phyloP scores from a whole-genome alignment of 2,888 invertebrate genomes.

The Pristionchus maxplancki region DNA sequence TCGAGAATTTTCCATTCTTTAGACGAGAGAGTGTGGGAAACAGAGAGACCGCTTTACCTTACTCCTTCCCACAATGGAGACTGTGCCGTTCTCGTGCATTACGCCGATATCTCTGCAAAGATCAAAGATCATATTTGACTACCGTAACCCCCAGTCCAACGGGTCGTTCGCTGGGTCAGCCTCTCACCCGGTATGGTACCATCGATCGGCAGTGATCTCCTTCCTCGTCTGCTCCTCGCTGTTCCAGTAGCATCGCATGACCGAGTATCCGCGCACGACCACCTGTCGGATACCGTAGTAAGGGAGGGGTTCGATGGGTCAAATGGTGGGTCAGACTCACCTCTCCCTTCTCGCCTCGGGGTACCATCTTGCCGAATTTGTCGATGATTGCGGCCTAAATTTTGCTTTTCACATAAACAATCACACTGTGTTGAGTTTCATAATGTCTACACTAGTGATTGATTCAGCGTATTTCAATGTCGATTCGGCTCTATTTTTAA shows the following conservation, averaged over 20 bases:
- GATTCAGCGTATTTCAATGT: too few relatives aligned
- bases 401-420: neutral
- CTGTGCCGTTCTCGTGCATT: slow-evolving; percentile 80
- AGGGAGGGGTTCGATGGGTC: neutral
- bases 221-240: slow-evolving; percentile 86
- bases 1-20: too few relatives aligned
- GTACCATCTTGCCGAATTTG: slow-evolving; percentile 67
- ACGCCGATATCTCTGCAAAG: slow-evolving; percentile 79
- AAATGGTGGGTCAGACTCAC: slow-evolving; percentile 53
- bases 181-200: slow-evolving; percentile 88
- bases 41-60: too few relatives aligned
- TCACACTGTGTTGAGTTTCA: too few relatives aligned
- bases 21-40: too few relatives aligned
- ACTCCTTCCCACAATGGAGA: slow-evolving; percentile 80
- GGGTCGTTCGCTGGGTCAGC: neutral
- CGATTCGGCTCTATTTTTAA: too few relatives aligned
- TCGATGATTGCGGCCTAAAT: slow-evolving; percentile 70
- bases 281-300: slow-evolving; percentile 15
- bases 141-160: too few relatives aligned
- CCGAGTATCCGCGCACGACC: slow-evolving; percentile 83
- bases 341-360: slow-evolving; percentile 73
- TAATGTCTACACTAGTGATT: too few relatives aligned
- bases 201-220: slow-evolving; percentile 84
- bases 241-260: slow-evolving; percentile 88
- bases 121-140: slow-evolving; percentile 17